Evolutionary conservation across 2,113 vertebrate genomes (phyloP).

Genomic region (Sceloporus undulatus): DNA sequence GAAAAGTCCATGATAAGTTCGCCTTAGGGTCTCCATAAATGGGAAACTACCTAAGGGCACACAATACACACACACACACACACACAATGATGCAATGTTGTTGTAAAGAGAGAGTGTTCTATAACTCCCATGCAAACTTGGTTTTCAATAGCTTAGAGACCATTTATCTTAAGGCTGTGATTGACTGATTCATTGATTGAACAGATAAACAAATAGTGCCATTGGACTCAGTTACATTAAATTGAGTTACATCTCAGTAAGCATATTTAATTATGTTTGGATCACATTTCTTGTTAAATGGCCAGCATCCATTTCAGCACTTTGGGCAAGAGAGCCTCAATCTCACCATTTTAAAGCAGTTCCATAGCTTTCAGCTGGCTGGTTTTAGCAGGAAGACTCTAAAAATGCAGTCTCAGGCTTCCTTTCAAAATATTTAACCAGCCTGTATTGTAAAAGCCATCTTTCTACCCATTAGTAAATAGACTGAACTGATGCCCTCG

Average conservation of each 20-base stretch:
- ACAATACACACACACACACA: too few species aligned
- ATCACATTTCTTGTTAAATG: neutral
- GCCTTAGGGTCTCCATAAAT: too few species aligned
- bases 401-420: neutral
- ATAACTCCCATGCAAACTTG: too few species aligned
- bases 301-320: neutral
- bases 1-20: too few species aligned
- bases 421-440: slow-evolving; percentile 6
- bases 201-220: neutral
- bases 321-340: neutral
- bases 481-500: slow-evolving; percentile 23
- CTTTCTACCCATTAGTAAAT: neutral
- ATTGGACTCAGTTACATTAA: neutral
- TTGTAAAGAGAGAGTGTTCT: too few species aligned
- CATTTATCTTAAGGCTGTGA: neutral
- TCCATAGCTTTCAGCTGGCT: neutral
- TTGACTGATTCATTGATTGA: neutral
- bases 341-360: neutral
- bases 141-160: neutral
- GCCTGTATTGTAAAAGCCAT: slow-evolving; percentile 3
- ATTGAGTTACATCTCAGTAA: neutral
- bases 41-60: too few species aligned
- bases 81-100: too few species aligned
- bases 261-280: neutral
- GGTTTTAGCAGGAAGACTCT: neutral